Conservation (phyloP, 2,888 invertebrate genomes). For the Eulithis testata region DNA sequence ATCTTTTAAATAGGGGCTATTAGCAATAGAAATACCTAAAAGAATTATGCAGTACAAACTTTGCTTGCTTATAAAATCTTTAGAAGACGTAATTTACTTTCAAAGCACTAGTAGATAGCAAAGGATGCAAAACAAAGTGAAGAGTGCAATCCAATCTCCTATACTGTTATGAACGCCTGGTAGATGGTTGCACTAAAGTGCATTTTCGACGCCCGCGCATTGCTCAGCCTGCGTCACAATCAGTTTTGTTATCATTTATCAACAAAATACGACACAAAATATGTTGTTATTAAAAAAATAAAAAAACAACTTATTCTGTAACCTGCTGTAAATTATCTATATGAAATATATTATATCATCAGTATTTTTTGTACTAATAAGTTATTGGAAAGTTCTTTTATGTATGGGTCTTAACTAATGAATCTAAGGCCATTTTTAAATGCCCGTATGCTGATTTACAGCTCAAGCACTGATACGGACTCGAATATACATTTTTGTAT, state of each 20-base stretch:
- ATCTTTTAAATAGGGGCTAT: not conserved
- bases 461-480: too few species aligned
- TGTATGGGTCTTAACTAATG: too few species aligned
- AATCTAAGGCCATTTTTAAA: too few species aligned
- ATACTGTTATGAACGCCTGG: constrained; percentile 62
- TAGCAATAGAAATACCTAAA: not conserved
- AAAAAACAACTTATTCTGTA: too few species aligned
- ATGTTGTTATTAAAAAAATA: too few species aligned
- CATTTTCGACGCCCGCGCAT: constrained; percentile 56
- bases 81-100: not conserved
- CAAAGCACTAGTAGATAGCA: not conserved
- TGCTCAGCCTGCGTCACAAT: constrained; percentile 22
- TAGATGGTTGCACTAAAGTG: constrained; percentile 71
- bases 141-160: constrained; percentile 60
- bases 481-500: too few species aligned
- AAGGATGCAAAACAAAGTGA: constrained; percentile 28
- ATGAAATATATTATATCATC: too few species aligned
- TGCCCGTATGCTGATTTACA: too few species aligned
- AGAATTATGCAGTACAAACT: not conserved
- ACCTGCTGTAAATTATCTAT: too few species aligned
- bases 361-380: too few species aligned
- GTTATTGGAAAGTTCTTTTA: too few species aligned
- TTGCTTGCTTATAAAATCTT: not conserved
- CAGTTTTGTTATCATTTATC: constrained; percentile 15
- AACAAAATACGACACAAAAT: not conserved